Evolutionary conservation across 1,140 invertebrate genomes (phyloP), one percentile per base, ranked within the genome.

Genomic region (Lutraria rhynchaena): DNA sequence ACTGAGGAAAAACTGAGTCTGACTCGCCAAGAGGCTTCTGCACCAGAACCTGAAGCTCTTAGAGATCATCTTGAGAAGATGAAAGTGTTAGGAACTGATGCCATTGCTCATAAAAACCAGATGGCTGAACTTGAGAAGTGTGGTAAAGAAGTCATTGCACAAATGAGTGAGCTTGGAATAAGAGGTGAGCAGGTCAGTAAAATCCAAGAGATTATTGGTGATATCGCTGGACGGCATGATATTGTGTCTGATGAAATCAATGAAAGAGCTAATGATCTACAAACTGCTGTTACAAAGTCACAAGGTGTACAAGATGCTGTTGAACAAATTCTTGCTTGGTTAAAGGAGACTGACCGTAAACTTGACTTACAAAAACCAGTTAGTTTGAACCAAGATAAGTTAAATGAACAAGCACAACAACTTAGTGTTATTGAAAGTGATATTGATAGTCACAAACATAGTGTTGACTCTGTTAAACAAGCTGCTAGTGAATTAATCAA

Each of bases 291-390:
- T 41, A 95, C 98, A 7, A 96, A 98, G 91, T 97, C 96, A 69
- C 97, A 99, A 92, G 97, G 96, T n/a, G 95, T 99, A 15, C 96
- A 98, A 90, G 97, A 98, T 91, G 96, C 97, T 11, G 93, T 98
- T 0, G 97, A 98, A 87, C 95, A 95, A 67, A 94, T 99, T 11
- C 95, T 96, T 5, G 92, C 94, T 58, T 99, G 97, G 97, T 92
- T 99, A 41, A 95, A 95, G 80, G 95, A 95, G 83, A 95, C 96
- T 11, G 97, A 99, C 89, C 95, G 94, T 83, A 95, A 95, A 87
- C 95, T 83, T 83, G 95, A 94, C 29, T 94, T 95, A 82, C 94
- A 95, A 83, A 95, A 96, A 85, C 97, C 97, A 11, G 96, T 97
- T 0, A 98, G 96, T 78, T 93, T 99, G 0, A 95, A 96, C 82